Evolutionary conservation across 2,888 invertebrate species (phyloP), one percentile per base, ranked within the genome.

Genomic region (Drosophila meridionalis): DNA sequence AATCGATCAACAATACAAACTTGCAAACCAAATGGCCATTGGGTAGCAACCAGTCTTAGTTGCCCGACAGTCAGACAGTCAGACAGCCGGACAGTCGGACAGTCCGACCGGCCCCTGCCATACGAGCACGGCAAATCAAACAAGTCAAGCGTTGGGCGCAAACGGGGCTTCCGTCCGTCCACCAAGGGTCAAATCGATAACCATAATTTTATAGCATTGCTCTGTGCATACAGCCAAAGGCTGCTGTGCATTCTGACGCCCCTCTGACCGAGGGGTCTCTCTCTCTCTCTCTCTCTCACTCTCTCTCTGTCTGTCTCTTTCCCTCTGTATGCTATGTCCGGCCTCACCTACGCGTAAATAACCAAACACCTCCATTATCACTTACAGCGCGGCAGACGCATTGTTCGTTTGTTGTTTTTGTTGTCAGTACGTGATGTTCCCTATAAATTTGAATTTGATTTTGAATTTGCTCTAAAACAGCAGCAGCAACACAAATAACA

Each of bases 1-100:
- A 92, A 92, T 92, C 92, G 92, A 92, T 92, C 92, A 92, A 91
- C 91, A 92, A 91, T 91, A 92, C 91, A 92, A 91, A 91, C 91
- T 91, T 90, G 91, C 92, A 90, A 90, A 76, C 82, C 79, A 80
- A 87, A 87, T 89, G 85, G 83, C 80, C 86, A 80, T 65, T 79
- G 79, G 73, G 66, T 58, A 58, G 58, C 56, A 56, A 11, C 42
- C 56, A 56, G 56, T 56, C 56, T 68, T 52, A 52, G 52, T 52
- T 52, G 36, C 61, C 74, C 73, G 48, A 48, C 47, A 28, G 14
- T 30, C 11, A 9, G 32, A 5, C 45, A n/a, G 8, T 40, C 38
- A 4, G 57, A 63, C 69, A 60, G 50, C 61, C 74, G 73, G 48
- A 48, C 47, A 28, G 14, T 30, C 11, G 9, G 32, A 5, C 45